These are phyloP conservation scores for Argentina silus DNA, from an alignment of 2,797 vertebrate genomes.

Conservation along the genomic window DNA sequence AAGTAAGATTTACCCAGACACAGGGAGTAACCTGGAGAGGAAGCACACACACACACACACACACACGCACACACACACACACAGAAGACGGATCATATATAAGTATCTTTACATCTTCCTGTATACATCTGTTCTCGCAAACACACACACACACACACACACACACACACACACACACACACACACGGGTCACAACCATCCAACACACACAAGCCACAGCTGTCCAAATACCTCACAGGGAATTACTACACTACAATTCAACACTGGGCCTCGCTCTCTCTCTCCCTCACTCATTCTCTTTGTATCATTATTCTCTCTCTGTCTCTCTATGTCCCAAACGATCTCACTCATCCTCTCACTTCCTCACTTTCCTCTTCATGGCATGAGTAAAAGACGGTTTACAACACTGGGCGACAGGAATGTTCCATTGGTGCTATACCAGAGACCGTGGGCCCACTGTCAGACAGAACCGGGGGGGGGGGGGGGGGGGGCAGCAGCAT, in stretches of 20 bases:
- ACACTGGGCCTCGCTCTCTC: not conserved
- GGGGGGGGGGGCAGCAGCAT: conserved; percentile 34
- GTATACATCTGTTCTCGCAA: not conserved
- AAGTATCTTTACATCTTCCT: conserved; percentile 6
- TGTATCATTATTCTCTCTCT: too few relatives aligned
- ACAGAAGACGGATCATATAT: not conserved
- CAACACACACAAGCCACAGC: conserved; percentile 75
- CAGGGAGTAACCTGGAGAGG: conserved; percentile 78
- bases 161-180: not conserved
- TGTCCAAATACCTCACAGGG: conserved; percentile 76
- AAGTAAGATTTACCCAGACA: conserved; percentile 84
- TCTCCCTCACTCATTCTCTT: not conserved
- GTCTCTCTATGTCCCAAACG: too few relatives aligned
- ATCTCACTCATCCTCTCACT: too few relatives aligned
- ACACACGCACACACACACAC: conserved; percentile 28
- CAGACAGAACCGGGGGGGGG: not conserved
- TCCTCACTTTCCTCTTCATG: too few relatives aligned
- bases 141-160: conserved; percentile 15
- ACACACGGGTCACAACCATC: not conserved
- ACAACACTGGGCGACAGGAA: not conserved
- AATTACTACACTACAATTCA: too few relatives aligned
- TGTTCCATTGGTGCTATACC: not conserved
- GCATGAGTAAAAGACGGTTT: not conserved
- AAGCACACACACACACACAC: conserved; percentile 25
- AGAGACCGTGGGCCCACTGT: not conserved